Base-by-base conservation (phyloP, 2,113 vertebrate species). In the Xiphophorus couchianus region DNA sequence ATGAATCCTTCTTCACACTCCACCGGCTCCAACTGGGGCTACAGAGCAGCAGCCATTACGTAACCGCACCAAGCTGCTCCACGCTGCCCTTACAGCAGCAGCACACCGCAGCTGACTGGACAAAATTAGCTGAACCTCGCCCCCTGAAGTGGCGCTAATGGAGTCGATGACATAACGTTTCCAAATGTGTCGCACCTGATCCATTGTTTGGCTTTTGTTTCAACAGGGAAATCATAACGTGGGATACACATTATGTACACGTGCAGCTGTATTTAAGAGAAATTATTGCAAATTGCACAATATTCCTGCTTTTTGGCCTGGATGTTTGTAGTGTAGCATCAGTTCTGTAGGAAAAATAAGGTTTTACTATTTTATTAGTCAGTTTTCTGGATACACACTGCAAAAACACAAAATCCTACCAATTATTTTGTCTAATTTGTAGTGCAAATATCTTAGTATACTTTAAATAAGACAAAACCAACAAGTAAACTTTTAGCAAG, bases 1-100 rank as follows among this genome's bases (percentile, higher is more conserved):
- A 89, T 88, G 89, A 87, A 72, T 83, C 73, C 71, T 83, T 22
- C 77, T 86, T 91, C 79, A 87, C 77, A 77, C 88, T 91, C 77
- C 85, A 85, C 84, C 89, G 77, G 71, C 76, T 86, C 70, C 37
- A 62, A 48, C 35, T 35, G 62, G 42, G 69, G 76, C 76, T 71
- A 85, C 77, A 66, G 73, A 88, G 87, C 76, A 84, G 71, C 66
- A 79, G 73, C 65, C 61, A 19, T 90, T 90, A 84, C 44, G 62
- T 87, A 91, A 90, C 71, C 29, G 44, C 25, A 3, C 82, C 58
- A 69, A 83, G 66, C 58, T 82, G 42, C 61, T 76, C 62, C 62
- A 35, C 12, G 1, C 79, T 30, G 12, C 31, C 39, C 80, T 64
- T 64, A 84, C 71, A 48, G 69, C 65, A 71, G 44, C 77, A 54